phyloP scores from a whole-genome alignment of 2,888 invertebrate genomes.

The Iphiclides podalirius region DNA sequence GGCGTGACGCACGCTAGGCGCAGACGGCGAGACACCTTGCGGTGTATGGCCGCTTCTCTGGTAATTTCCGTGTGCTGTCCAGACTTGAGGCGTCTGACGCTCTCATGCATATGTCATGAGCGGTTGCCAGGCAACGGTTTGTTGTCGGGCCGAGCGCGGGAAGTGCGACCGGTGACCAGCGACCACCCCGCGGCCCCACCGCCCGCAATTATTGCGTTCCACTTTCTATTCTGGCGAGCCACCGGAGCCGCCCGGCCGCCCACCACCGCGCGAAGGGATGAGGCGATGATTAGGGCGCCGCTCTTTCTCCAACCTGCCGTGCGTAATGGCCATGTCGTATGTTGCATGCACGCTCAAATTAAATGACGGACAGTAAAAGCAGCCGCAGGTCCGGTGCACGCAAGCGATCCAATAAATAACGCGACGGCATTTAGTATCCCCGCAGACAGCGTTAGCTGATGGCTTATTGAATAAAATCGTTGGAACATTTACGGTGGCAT shows the following conservation, averaged over 20 bases:
- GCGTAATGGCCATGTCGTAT: slow-evolving; percentile 50
- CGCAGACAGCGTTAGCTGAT: slow-evolving; percentile 39
- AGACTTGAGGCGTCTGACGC: no score
- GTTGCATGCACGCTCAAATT: slow-evolving; percentile 69
- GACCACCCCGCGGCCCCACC: slow-evolving; percentile 57
- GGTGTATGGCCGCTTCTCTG: slow-evolving; percentile 23
- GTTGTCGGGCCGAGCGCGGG: slow-evolving; percentile 79
- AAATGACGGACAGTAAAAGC: slow-evolving; percentile 68
- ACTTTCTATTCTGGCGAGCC: slow-evolving; percentile 68
- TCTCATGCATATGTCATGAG: slow-evolving; percentile 80
- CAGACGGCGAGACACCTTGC: slow-evolving; percentile 50
- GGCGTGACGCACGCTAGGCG: slow-evolving; percentile 61
- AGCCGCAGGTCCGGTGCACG: slow-evolving; percentile 52
- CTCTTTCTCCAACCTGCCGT: slow-evolving; percentile 53
- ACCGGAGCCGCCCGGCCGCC: no score
- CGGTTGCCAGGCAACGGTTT: slow-evolving; percentile 77
- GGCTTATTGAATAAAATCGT: slow-evolving; percentile 49
- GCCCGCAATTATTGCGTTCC: slow-evolving; percentile 72
- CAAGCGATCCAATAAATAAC: slow-evolving; percentile 64
- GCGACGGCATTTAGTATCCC: slow-evolving; percentile 52
- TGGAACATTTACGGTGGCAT: slow-evolving; percentile 29
- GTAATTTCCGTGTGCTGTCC: no score
- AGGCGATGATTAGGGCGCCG: slow-evolving; percentile 69
- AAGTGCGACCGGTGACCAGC: slow-evolving; percentile 64
- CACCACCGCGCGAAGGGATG: slow-evolving; percentile 54